Evolutionary conservation across 2,113 vertebrate species (phyloP).

Genomic region (Pelobates fuscus): DNA sequence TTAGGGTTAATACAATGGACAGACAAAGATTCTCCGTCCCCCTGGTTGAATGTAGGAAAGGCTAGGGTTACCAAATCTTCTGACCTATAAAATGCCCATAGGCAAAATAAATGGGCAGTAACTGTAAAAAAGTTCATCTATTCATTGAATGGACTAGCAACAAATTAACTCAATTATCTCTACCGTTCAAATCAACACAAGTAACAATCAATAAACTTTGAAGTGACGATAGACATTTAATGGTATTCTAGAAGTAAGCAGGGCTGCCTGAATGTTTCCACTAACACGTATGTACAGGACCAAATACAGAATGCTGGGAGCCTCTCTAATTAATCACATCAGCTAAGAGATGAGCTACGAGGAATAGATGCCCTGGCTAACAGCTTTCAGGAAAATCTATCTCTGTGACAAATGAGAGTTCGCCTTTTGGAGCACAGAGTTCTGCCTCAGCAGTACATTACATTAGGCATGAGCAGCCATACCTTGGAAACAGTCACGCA

Average conservation of each 20-base stretch:
- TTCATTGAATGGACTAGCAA: too few relatives aligned
- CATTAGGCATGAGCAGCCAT: slow-evolving; percentile 41
- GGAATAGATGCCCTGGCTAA: slow-evolving; percentile 67
- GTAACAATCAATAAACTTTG: too few relatives aligned
- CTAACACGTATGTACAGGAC: slow-evolving; percentile 37
- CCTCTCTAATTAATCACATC: slow-evolving; percentile 67
- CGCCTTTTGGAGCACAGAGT: slow-evolving; percentile 54
- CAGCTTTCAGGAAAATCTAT: slow-evolving; percentile 65
- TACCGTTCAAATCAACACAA: too few relatives aligned
- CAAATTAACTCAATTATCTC: too few relatives aligned
- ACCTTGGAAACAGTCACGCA: slow-evolving; percentile 8
- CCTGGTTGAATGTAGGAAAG: too few relatives aligned
- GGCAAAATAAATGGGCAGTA: too few relatives aligned
- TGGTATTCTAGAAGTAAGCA: slow-evolving; percentile 10
- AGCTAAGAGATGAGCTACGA: slow-evolving; percentile 60
- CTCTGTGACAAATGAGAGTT: slow-evolving; percentile 63
- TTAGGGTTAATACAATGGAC: too few relatives aligned
- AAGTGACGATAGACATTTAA: not conserved
- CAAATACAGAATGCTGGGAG: slow-evolving; percentile 28
- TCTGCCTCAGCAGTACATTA: slow-evolving; percentile 41
- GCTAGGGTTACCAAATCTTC: too few relatives aligned
- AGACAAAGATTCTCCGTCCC: too few relatives aligned
- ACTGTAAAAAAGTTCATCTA: too few relatives aligned
- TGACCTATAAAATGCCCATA: too few relatives aligned
- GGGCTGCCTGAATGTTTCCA: slow-evolving; percentile 25